Percentiles rank a stretch among this genome's conserved stretches.
phyloP scores from a whole-genome alignment of 1,140 invertebrate genomes.

The Melipona quadrifasciata region DNA sequence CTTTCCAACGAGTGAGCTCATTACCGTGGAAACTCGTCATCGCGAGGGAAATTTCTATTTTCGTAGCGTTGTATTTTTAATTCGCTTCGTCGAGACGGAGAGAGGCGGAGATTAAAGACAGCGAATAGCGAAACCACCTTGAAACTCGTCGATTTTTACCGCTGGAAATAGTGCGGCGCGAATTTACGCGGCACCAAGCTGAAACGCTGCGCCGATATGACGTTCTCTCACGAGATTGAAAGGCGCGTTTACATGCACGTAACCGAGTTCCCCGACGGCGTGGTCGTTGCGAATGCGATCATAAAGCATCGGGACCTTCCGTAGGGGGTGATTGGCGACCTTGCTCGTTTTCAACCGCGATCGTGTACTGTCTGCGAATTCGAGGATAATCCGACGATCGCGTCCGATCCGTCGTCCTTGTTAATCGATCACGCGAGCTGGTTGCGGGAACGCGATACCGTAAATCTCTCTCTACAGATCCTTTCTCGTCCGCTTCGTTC shows the following conservation, averaged over 20 bases:
- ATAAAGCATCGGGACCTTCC: slow-evolving; percentile 39
- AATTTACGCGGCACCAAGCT: slow-evolving; percentile 13
- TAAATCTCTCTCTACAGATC: not conserved
- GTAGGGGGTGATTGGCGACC: slow-evolving; percentile 38
- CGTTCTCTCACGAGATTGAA: slow-evolving; percentile 48
- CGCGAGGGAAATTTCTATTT: not conserved
- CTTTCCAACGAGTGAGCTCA: not conserved
- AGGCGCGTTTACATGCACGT: slow-evolving; percentile 36
- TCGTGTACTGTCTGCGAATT: slow-evolving; percentile 18
- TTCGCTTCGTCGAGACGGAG: too few relatives aligned
- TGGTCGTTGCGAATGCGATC: slow-evolving; percentile 12
- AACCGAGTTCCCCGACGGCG: not conserved
- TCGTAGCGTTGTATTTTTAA: not conserved
- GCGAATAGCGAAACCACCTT: not conserved
- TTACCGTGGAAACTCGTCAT: not conserved
- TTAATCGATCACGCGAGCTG: slow-evolving; percentile 22
- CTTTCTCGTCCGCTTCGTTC: not conserved
- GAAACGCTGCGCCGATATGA: slow-evolving; percentile 32
- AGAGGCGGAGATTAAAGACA: too few relatives aligned
- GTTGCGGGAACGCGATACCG: not conserved
- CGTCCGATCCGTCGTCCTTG: not conserved
- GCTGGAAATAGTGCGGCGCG: slow-evolving; percentile 5
- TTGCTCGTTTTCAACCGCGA: slow-evolving; percentile 24
- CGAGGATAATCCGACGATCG: slow-evolving; percentile 2
- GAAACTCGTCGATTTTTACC: not conserved